These are phyloP conservation scores for Eudyptes chrysolophus DNA, from an alignment of 2,113 vertebrate species.

Conservation along the genomic window DNA sequence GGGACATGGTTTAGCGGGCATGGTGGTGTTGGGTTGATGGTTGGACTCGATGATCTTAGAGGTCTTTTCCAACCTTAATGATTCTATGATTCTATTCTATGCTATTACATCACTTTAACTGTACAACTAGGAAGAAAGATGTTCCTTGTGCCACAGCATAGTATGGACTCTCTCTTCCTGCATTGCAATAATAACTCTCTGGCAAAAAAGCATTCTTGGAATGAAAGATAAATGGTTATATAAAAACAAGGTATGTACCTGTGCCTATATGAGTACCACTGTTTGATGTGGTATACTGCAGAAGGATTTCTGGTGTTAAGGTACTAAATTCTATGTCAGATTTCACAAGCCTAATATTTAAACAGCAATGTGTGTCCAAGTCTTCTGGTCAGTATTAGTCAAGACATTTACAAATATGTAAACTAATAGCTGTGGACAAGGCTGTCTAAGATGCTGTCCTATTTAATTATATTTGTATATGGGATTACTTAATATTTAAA, in stretches of 20 bases:
- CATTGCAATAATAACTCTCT: background rate
- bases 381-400: background rate
- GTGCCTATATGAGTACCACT: background rate
- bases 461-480: background rate
- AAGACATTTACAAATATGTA: background rate
- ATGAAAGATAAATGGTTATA: background rate
- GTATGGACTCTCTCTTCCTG: background rate
- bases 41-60: too few relatives aligned
- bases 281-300: background rate
- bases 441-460: background rate
- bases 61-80: too few relatives aligned
- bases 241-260: background rate
- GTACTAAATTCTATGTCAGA: background rate
- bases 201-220: background rate
- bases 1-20: too few relatives aligned
- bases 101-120: background rate
- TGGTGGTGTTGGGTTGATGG: too few relatives aligned
- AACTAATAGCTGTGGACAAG: background rate
- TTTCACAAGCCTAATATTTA: background rate
- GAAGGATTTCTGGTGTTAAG: background rate
- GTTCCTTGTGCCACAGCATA: background rate
- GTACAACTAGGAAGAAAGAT: background rate
- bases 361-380: background rate
- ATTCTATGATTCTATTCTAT: too few relatives aligned
- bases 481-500: background rate